Conservation (phyloP, 2,888 invertebrate species). For the Serrognathus titanus region DNA sequence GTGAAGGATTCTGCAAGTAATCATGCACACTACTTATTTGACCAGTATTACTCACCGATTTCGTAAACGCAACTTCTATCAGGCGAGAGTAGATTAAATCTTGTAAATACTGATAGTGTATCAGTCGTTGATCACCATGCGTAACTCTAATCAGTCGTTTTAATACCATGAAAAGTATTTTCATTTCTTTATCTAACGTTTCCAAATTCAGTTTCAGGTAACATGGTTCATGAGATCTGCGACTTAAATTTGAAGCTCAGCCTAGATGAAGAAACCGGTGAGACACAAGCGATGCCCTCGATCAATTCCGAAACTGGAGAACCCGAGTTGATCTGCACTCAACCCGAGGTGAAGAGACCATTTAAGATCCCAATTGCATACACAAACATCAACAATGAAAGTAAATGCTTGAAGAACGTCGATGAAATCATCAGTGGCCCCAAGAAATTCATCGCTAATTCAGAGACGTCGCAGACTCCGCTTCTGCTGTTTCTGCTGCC, state of each 20-base stretch:
- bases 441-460: background rate
- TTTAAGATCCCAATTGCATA: slow-evolving; percentile 35
- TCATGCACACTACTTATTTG: too few relatives aligned
- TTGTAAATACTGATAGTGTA: background rate
- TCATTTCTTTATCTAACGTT: too few relatives aligned
- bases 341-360: slow-evolving; percentile 36
- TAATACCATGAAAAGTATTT: too few relatives aligned
- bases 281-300: slow-evolving; percentile 44
- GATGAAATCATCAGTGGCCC: background rate
- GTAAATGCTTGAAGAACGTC: slow-evolving; percentile 1
- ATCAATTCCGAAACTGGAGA: slow-evolving; percentile 57
- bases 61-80: too few relatives aligned
- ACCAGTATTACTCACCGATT: too few relatives aligned
- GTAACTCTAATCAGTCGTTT: too few relatives aligned
- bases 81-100: too few relatives aligned
- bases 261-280: slow-evolving; percentile 56
- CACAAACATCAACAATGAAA: slow-evolving; percentile 16
- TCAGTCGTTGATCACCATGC: too few relatives aligned
- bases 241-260: slow-evolving; percentile 32
- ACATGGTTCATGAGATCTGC: slow-evolving; percentile 10
- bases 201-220: background rate
- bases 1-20: too few relatives aligned
- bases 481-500: slow-evolving; percentile 57
- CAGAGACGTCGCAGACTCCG: slow-evolving; percentile 23
- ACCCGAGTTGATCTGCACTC: slow-evolving; percentile 33